phyloP scores from a whole-genome alignment of 2,888 invertebrate genomes.

The Agapostemon virescens region DNA sequence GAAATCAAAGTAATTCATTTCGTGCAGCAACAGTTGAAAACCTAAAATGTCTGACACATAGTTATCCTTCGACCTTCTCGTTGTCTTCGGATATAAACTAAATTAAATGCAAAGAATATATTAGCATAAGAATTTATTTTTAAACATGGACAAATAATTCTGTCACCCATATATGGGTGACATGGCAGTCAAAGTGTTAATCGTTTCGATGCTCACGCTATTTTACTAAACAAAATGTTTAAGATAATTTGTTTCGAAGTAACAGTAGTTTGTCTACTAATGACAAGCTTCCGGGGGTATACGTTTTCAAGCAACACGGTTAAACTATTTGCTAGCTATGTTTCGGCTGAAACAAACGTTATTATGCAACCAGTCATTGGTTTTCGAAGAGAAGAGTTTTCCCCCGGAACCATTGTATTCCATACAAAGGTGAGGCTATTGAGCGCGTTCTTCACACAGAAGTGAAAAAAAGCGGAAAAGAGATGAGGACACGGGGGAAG shows the following conservation, averaged over 20 bases:
- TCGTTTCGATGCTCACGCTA: neutral
- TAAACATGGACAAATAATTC: too few species aligned
- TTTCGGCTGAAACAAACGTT: slow-evolving; percentile 26
- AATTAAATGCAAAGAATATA: too few species aligned
- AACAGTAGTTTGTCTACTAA: neutral
- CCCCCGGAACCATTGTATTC: slow-evolving; percentile 41
- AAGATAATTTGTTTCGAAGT: neutral
- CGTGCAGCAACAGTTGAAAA: too few species aligned
- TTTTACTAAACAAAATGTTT: neutral
- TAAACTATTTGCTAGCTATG: neutral
- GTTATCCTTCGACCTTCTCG: too few species aligned
- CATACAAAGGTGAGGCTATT: slow-evolving; percentile 58
- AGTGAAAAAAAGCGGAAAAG: neutral
- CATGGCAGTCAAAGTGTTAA: too few species aligned
- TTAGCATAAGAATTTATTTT: too few species aligned
- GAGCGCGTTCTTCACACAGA: slow-evolving; percentile 50
- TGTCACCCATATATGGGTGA: too few species aligned
- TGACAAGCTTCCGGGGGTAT: neutral
- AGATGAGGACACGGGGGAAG: neutral
- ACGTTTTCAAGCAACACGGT: neutral
- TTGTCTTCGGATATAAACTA: too few species aligned
- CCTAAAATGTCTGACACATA: too few species aligned
- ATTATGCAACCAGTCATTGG: slow-evolving; percentile 39
- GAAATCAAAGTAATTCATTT: too few species aligned
- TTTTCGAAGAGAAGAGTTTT: slow-evolving; percentile 33